Base-by-base conservation (phyloP, 1,140 invertebrate genomes). In the Chrysomallon squamiferum region DNA sequence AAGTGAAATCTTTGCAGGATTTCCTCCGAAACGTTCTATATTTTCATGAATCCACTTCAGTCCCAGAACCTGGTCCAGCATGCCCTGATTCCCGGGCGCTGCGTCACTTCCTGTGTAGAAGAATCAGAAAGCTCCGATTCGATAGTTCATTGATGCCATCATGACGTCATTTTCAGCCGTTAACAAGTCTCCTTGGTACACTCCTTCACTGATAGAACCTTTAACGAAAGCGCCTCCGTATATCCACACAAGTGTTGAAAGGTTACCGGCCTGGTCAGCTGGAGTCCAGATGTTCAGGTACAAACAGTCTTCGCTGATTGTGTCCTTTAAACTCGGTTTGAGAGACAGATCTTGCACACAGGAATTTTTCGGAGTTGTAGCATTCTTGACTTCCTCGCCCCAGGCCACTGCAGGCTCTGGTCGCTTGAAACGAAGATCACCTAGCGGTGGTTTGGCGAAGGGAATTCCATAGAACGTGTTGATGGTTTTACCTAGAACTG, bases 221-320 rank as follows among this genome's bases (percentile, higher is more conserved):
- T 62, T 57, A 80, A 95, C 95, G 86, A 97, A 98, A 4, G 95
- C 95, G 54, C 96, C 96, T 41, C 96, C 96, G 84, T 94, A 97
- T 65, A 98, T 92, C 95, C 95, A 97, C 30, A 97, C 89, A 90
- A 97, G 91, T 22, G 97, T 94, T 52, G 33, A 41, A 59, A 29
- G 32, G 75, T 91, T 35, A 6, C 41, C 18, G 3, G 13, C 29
- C n/a, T 41, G 25, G 32, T 43, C 29, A n/a, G 49, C 54, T 2
- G 95, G 95, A 69, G 90, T 80, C 88, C 88, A 90, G 2, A 98
- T 92, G 84, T 95, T 97, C 60, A 98, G 88, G 84, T 95, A 96
- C 9, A 98, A 89, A 84, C 96, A 98, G 86, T 98, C 95, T 88
- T 98, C 96, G 72, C 90, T 94, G 15, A 38, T 38, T 38, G 5